Base-by-base conservation (phyloP, 2,797 vertebrate species). In the Aphelocoma californica region DNA sequence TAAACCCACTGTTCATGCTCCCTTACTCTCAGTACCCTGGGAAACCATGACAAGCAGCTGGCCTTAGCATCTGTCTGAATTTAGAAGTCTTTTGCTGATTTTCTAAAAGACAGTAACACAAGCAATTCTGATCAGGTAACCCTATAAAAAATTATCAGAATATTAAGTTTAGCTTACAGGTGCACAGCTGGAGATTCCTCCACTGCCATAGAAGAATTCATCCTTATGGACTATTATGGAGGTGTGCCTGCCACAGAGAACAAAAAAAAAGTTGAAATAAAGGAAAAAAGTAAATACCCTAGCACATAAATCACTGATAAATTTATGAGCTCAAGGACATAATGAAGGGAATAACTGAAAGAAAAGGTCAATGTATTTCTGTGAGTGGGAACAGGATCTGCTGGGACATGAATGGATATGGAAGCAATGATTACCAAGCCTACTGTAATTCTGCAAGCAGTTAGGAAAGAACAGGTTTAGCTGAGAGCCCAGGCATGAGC, bases 201-300 rank as follows among this genome's bases (percentile, higher is more conserved):
- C 98, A 14, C 99, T 99, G 87, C 99, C 99, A 31, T 98, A 99
- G 98, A 99, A 99, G 97, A 99, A 99, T 95, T 99, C 99, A 81
- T 99, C 99, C 45, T 99, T 99, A 91, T 99, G 99, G 44, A 99
- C 98, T 93, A 99, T 99, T 91, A 99, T 99, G 91, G 99, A 99
- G n/a, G 99, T 99, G 95, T 99, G 99, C 99, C 99, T 99, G 97
- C n/a, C 90, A 96, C 42, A 73, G 28, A 77, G 40, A 81, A 88
- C 10, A 81, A 54, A 86, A 75, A 23, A 4, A 15, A 44, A 44
- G 38, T 80, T 93, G 38, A 92, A 88, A 93, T 25, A 66, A 88
- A 88, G 42, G 64, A 69, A 84, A 65, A 48, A 90, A 54, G 19
- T 42, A 50, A n/a, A 88, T 54, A 79, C 61, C 12, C 21, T 66